A percentile compares a stretch with the other conserved stretches of the same genome.
These are phyloP conservation scores for Nyctibius bracteatus DNA, from an alignment of 2,113 vertebrate genomes.

Conservation along the genomic window DNA sequence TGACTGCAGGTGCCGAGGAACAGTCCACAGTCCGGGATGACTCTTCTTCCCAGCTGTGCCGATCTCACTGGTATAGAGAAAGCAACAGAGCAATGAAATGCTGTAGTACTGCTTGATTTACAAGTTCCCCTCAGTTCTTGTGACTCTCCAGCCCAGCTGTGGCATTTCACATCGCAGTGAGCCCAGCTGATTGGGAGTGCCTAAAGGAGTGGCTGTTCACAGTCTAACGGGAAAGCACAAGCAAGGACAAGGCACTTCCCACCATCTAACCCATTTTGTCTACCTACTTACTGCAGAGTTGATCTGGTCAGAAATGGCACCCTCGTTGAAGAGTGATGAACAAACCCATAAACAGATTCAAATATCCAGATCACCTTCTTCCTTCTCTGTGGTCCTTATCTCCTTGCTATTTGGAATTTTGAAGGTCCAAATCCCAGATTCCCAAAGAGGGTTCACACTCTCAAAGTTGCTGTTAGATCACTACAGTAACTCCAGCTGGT, in stretches of 20 bases:
- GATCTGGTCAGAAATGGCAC: neutral
- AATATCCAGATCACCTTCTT: neutral
- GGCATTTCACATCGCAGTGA: neutral
- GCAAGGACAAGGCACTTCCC: neutral
- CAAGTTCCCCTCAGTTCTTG: neutral
- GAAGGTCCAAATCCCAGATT: neutral
- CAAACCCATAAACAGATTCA: neutral
- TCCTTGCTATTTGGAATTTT: neutral
- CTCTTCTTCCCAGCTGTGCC: slow-evolving; percentile 77
- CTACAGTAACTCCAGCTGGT: neutral
- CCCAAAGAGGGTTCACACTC: neutral
- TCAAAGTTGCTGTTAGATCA: neutral
- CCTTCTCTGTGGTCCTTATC: neutral
- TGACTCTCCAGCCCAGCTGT: neutral
- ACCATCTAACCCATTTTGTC: neutral
- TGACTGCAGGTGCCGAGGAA: slow-evolving; percentile 82
- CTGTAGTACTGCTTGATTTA: neutral
- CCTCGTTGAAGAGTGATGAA: neutral
- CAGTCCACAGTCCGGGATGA: slow-evolving; percentile 67
- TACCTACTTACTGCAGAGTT: neutral
- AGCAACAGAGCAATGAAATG: neutral
- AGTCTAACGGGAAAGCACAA: neutral
- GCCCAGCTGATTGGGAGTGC: neutral
- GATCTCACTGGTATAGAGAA: slow-evolving; percentile 74
- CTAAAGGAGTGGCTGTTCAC: neutral